Evolutionary conservation across 1,140 invertebrate species (phyloP).

Genomic region (Drosophila bocqueti): DNA sequence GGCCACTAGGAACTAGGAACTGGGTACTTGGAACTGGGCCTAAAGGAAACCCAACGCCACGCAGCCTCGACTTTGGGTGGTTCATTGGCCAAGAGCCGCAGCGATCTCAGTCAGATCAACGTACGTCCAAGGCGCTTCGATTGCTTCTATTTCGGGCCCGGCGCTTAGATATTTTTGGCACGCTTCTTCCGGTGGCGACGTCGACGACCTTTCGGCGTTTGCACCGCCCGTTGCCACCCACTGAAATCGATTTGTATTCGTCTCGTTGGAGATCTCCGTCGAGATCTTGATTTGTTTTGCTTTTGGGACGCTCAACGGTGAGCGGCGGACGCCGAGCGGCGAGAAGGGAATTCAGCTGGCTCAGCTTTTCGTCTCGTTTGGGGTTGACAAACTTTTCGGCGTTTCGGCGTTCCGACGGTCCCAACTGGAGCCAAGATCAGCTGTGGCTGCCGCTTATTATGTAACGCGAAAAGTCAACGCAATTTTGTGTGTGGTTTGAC

Average conservation of each 20-base stretch:
- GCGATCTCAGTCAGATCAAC: constrained; percentile 25
- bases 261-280: constrained; percentile 16
- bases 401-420: neutral
- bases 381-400: constrained; percentile 61
- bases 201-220: constrained; percentile 67
- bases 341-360: neutral
- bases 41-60: neutral
- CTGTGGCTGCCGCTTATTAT: constrained; percentile 61
- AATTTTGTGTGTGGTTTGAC: constrained; percentile 30
- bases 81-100: constrained; percentile 19
- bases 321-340: neutral
- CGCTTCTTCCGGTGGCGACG: constrained; percentile 68
- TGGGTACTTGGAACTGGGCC: neutral
- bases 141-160: constrained; percentile 60
- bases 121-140: constrained; percentile 5
- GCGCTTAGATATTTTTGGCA: constrained; percentile 79
- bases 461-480: constrained; percentile 70
- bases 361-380: constrained; percentile 31
- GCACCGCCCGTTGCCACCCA: constrained; percentile 11
- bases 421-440: constrained; percentile 48
- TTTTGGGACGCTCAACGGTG: constrained; percentile 1
- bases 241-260: constrained; percentile 29
- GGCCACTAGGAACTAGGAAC: constrained; percentile 58
- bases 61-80: neutral
- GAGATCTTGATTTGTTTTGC: constrained; percentile 38